These are phyloP conservation scores for Agonum fuliginosum DNA, from an alignment of 2,888 invertebrate genomes.

Conservation along the genomic window DNA sequence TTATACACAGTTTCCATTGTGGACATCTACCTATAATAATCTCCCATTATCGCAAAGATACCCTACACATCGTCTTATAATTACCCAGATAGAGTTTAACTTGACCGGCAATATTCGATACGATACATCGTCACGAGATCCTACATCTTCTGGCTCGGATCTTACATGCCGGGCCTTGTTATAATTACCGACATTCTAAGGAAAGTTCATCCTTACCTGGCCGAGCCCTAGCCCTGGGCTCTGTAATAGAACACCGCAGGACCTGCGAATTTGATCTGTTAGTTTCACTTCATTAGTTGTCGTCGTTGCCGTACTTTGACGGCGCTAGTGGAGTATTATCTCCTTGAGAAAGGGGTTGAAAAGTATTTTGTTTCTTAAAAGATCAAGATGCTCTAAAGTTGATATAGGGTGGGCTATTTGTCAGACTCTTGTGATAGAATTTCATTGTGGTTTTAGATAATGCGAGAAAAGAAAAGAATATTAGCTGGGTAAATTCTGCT, in stretches of 20 bases:
- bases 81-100: conserved; percentile 25
- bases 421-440: conserved; percentile 9
- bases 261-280: conserved; percentile 58
- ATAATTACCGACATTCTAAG: conserved; percentile 58
- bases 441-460: conserved; percentile 6
- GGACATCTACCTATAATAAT: too few species aligned
- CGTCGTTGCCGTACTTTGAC: conserved; percentile 50
- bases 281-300: conserved; percentile 57
- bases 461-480: neutral
- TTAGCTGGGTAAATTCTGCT: neutral
- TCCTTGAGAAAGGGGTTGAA: conserved; percentile 38
- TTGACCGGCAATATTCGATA: conserved; percentile 46
- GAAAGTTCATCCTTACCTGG: conserved; percentile 46
- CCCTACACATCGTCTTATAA: conserved; percentile 20
- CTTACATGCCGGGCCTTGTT: conserved; percentile 39
- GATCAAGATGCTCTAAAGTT: conserved; percentile 6
- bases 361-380: conserved; percentile 46
- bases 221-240: conserved; percentile 23
- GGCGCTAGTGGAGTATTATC: conserved; percentile 26
- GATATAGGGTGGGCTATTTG: conserved; percentile 25
- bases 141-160: neutral
- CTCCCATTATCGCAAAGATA: too few species aligned
- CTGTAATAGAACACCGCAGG: conserved; percentile 56
- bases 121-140: conserved; percentile 15
- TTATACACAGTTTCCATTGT: too few species aligned